Evolutionary conservation across 2,113 vertebrate genomes (phyloP), one percentile per base, ranked within the genome.

Genomic region (Gavia stellata): DNA sequence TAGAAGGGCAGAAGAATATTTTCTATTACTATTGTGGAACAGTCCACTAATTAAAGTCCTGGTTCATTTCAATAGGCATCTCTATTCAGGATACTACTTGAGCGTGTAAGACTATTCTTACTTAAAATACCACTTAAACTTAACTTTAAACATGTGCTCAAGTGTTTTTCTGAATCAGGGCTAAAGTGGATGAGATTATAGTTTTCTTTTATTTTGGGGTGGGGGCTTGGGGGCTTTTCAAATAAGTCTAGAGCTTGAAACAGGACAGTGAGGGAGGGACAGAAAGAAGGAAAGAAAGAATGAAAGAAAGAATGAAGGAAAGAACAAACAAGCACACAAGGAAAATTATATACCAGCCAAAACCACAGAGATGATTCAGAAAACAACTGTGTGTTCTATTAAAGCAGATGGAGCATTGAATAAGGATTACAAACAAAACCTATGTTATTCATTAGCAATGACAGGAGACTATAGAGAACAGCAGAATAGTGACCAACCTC

Each of bases 401-500:
- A 94, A 71, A 96, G 94, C 94, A 96, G 93, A 95, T 81, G 93
- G 88, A 88, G 94, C 87, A 92, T 20, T 65, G 56, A 65, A 50
- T 74, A 66, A 94, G 66, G 81, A 91, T 91, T 94, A 52, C 89
- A 96, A 95, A 95, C 89, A 85, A 95, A 94, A 90, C 81, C 94
- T 92, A 80, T 91, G 97, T 84, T 96, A 63, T 81, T 88, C 87
- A 91, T 93, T 94, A 94, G 81, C 70, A 78, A 79, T 23, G 65
- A 58, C 55, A 85, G 83, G 73, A 94, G 81, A 68, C 84, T 80
- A 28, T 15, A 84, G 74, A 82, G 50, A 94, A 67, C 38, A 92
- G 74, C 89, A 94, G 53, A 87, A 18, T 6, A 70, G 71, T 34
- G 63, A 95, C 97, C 73, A 75, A 99, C 99, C 98, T 99, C 99